Percentiles rank a stretch among this genome's conserved stretches.
Conservation (phyloP, 2,888 invertebrate genomes). For the Lymantria monacha region DNA sequence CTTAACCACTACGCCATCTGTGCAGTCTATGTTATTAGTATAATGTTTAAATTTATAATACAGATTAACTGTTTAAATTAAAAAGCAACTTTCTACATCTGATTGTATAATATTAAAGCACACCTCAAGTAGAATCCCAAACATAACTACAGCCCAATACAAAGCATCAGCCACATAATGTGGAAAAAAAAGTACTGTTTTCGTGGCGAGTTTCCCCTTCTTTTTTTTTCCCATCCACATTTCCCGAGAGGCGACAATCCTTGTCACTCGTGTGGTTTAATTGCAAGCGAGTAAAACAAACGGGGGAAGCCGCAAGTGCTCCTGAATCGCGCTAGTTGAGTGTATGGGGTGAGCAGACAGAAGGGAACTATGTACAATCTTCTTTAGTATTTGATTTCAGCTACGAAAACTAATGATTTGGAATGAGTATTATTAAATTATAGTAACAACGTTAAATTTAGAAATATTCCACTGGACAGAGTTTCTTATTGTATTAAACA, state of each 20-base stretch:
- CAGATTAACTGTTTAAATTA: too few species aligned
- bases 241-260: constrained; percentile 68
- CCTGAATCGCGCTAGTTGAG: constrained; percentile 46
- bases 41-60: too few species aligned
- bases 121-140: neutral
- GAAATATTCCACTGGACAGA: too few species aligned
- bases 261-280: constrained; percentile 78
- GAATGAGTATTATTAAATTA: neutral
- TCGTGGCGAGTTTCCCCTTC: constrained; percentile 37
- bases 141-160: constrained; percentile 28
- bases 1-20: too few species aligned
- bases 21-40: too few species aligned
- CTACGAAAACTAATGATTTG: neutral
- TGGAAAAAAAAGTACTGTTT: constrained; percentile 29
- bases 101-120: neutral
- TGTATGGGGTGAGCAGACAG: constrained; percentile 36
- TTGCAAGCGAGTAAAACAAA: constrained; percentile 78
- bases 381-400: neutral
- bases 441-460: too few species aligned
- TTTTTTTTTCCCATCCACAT: constrained; percentile 35
- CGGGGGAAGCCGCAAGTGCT: constrained; percentile 53
- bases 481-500: too few species aligned
- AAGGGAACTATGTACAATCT: constrained; percentile 24
- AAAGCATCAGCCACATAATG: constrained; percentile 32
- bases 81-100: too few species aligned